These are phyloP conservation scores for Yponomeuta evonymella DNA, from an alignment of 2,888 invertebrate species.

Conservation along the genomic window DNA sequence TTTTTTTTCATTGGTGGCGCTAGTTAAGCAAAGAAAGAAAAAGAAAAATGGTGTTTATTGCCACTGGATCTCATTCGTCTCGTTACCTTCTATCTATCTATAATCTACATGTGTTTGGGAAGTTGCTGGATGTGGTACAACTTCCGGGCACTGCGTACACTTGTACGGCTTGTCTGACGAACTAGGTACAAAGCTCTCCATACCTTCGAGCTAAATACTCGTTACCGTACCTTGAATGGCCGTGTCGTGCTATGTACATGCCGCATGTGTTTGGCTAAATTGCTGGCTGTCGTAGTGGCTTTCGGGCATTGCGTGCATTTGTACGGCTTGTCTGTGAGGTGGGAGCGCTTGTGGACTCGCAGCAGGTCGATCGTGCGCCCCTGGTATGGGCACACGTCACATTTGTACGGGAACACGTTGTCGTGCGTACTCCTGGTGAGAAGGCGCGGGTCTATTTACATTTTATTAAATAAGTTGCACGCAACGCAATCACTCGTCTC, in stretches of 20 bases:
- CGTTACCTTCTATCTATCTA: too few species aligned
- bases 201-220: too few species aligned
- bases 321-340: slow-evolving; percentile 20
- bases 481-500: too few species aligned
- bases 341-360: slow-evolving; percentile 17
- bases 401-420: slow-evolving; percentile 20
- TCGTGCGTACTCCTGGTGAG: slow-evolving; percentile 16
- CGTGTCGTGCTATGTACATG: slow-evolving; percentile 15
- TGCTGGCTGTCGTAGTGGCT: slow-evolving; percentile 23
- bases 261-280: slow-evolving; percentile 20
- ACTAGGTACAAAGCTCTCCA: too few species aligned
- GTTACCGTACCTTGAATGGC: slow-evolving; percentile 15
- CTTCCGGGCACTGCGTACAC: slow-evolving; percentile 20
- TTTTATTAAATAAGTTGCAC: too few species aligned
- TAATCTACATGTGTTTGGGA: slow-evolving; percentile 10
- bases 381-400: slow-evolving; percentile 20
- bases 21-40: too few species aligned
- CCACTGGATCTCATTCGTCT: too few species aligned
- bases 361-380: slow-evolving; percentile 17
- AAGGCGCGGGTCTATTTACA: not conserved
- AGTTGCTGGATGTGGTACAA: slow-evolving; percentile 22
- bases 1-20: too few species aligned
- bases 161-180: slow-evolving; percentile 18
- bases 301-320: slow-evolving; percentile 20
- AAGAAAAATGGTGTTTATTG: too few species aligned